Evolutionary conservation across 2,113 vertebrate species (phyloP), one percentile per base, ranked within the genome.

Genomic region (Agelaius tricolor): DNA sequence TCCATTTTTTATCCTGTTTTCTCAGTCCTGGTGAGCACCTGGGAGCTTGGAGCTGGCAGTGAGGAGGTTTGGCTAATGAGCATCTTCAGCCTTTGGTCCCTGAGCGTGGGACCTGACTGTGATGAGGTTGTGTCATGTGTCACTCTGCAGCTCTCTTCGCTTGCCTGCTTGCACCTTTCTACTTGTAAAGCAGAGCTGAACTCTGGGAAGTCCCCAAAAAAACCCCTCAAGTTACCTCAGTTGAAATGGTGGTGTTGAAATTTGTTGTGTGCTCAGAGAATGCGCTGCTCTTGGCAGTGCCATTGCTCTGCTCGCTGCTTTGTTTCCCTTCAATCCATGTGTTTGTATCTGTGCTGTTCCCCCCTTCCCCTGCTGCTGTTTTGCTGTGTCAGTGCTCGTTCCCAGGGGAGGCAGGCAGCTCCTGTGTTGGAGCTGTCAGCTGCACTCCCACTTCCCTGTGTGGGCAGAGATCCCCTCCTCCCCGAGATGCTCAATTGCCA

Each of bases 201-300:
- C 14, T 15, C 26, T 22, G 18, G 12, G 5, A 41, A 68, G 28
- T 3, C 15, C 15, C 33, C 10, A 6, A 30, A 39, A 55, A 9
- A 2, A 0, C 0, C 0, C 35, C 33, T 72, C 13, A 5, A 47
- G 15, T 57, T 65, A 15, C 10, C 7, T 27, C 6, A 2, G 9
- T 33, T 41, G 49, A 26, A 72, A 7, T 19, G 19, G 12, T 18
- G 8, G 33, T 58, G 33, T 23, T n/a, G 55, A 58, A n/a, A n/a
- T 61, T 85, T 57, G 49, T 21, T 65, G 27, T 11, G 8, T 28
- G 8, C n/a, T 67, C 3, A 5, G 65, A 30, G 66, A 33, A 15
- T 43, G 13, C 43, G 47, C 55, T 15, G 12, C 0, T 0, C 51
- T 13, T 33, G 26, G 86, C 24, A 46, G 33, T 23, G 13, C 61